phyloP scores from a whole-genome alignment of 2,113 vertebrate species.

The Sinocyclocheilus grahami region DNA sequence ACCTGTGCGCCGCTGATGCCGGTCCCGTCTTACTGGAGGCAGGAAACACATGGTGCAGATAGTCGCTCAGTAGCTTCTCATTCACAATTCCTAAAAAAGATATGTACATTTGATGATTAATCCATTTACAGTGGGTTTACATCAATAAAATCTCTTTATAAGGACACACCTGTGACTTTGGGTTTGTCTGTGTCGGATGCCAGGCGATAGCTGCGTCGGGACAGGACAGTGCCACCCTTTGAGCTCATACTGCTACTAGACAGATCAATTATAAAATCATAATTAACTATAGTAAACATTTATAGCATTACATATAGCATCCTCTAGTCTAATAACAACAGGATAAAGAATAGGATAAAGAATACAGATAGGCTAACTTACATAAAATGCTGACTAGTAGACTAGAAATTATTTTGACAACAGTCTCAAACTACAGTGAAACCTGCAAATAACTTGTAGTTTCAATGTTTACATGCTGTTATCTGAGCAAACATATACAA shows the following conservation, averaged over 20 bases:
- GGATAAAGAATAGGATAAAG: too few species aligned
- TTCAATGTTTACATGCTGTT: neutral
- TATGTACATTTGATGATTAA: too few species aligned
- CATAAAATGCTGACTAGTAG: neutral
- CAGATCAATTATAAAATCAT: too few species aligned
- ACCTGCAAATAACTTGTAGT: neutral
- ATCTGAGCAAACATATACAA: neutral
- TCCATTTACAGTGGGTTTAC: neutral
- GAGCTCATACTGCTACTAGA: slow-evolving; percentile 81
- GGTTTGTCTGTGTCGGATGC: slow-evolving; percentile 87
- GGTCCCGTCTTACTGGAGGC: slow-evolving; percentile 70
- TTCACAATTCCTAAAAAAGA: slow-evolving; percentile 84
- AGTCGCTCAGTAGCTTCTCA: slow-evolving; percentile 90
- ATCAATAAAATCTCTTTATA: neutral
- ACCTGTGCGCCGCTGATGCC: slow-evolving; percentile 85
- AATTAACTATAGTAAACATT: neutral
- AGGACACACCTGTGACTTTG: slow-evolving; percentile 81
- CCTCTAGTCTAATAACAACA: neutral
- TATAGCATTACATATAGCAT: too few species aligned
- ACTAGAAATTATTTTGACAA: neutral
- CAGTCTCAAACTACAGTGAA: neutral
- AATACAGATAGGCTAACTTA: neutral
- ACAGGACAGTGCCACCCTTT: slow-evolving; percentile 83
- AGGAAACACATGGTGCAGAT: slow-evolving; percentile 87
- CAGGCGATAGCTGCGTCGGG: slow-evolving; percentile 86